These are phyloP conservation scores for Balanococcus diminutus DNA, from an alignment of 2,888 invertebrate species.

Conservation along the genomic window DNA sequence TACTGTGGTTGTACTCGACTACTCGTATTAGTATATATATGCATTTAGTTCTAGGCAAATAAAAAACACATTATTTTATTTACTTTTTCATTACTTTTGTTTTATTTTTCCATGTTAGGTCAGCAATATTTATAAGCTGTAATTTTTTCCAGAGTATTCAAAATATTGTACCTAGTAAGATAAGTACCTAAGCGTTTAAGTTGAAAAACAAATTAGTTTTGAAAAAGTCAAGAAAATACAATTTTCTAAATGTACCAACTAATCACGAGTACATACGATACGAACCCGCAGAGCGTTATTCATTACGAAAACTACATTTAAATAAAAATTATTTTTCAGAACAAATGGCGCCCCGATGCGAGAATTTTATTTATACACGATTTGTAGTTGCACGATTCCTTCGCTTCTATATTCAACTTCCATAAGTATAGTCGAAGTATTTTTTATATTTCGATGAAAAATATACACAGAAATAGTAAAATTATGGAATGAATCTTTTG, in stretches of 20 bases:
- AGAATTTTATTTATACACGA: neutral
- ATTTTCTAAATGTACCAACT: neutral
- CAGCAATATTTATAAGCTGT: neutral
- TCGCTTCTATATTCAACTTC: neutral
- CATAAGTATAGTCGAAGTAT: neutral
- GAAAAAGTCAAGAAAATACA: neutral
- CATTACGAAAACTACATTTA: neutral
- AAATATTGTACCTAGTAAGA: neutral
- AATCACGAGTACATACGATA: neutral
- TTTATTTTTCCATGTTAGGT: neutral
- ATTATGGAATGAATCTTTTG: neutral
- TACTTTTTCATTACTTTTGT: neutral
- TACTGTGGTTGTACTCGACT: no score
- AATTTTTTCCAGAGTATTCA: neutral
- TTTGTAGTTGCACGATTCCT: neutral
- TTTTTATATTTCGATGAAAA: neutral
- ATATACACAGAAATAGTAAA: neutral
- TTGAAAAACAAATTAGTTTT: neutral
- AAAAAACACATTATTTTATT: neutral
- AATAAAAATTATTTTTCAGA: slow-evolving; percentile 2
- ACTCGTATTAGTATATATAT: neutral
- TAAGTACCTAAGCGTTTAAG: neutral
- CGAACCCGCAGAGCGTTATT: neutral
- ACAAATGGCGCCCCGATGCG: neutral
- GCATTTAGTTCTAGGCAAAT: neutral